These are phyloP conservation scores for Poeciliopsis gracilis DNA, from an alignment of 2,797 vertebrate species.

Conservation along the genomic window DNA sequence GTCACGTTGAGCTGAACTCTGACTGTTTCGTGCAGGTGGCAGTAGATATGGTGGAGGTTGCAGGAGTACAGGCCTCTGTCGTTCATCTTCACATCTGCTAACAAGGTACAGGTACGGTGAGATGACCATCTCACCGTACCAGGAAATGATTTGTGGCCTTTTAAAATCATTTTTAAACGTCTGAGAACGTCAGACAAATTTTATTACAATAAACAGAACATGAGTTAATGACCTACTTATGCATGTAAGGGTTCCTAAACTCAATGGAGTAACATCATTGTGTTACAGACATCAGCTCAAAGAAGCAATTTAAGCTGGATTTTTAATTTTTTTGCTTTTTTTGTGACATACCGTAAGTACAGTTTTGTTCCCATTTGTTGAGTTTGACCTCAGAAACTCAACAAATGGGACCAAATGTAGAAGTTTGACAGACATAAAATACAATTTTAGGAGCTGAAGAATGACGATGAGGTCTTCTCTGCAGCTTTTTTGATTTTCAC, in stretches of 20 bases:
- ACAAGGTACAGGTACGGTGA: background rate
- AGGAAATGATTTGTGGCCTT: background rate
- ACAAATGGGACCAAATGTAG: background rate
- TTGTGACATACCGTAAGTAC: background rate
- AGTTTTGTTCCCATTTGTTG: background rate
- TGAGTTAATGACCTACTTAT: background rate
- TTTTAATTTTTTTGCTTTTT: too few relatives aligned
- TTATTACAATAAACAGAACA: background rate
- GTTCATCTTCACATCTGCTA: constrained; percentile 81
- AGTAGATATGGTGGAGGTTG: constrained; percentile 95
- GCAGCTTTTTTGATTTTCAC: background rate
- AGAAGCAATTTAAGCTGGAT: background rate
- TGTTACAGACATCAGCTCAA: background rate
- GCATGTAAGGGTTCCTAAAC: background rate
- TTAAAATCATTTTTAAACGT: background rate
- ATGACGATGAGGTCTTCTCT: background rate
- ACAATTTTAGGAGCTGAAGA: background rate
- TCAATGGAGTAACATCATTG: background rate
- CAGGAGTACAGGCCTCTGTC: constrained; percentile 92
- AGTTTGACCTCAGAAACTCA: background rate
- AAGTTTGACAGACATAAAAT: background rate
- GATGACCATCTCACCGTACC: background rate
- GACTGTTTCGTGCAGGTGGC: constrained; percentile 89
- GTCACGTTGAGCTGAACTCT: constrained; percentile 87
- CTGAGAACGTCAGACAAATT: background rate